Base-by-base conservation (phyloP, 2,888 invertebrate species). In the Drosophila ochracea region DNA sequence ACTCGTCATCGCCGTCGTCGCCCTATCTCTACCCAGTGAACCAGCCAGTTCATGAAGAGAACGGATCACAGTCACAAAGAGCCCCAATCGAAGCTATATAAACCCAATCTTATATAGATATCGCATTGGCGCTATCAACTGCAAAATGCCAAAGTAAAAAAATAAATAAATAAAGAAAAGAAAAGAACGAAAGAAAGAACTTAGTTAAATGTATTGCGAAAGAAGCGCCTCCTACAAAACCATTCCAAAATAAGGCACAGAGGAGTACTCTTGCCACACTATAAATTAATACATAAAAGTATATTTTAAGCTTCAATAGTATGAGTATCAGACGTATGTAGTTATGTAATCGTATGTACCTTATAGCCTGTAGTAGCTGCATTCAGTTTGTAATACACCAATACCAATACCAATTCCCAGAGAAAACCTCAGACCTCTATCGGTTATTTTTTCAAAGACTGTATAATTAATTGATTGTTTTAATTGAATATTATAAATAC, bases 81-180 rank as follows among this genome's bases (percentile, higher is more conserved):
- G 77, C 62, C 55, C 80, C 89, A 80, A 89, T 83, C 81, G 69
- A 60, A 58, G 43, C 73, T 74, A 83, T 73, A 80, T 85, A 75
- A 53, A 52, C 21, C 58, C 13, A 4, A n/a, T 41, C 16, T 13
- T 70, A 86, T 84, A 80, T 76, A 74, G 82, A 33, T 49, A 31
- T 25, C 54, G 68, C 57, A 76, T 84, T 75, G 70, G 58, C 21
- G 62, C 67, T 68, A 53, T 58, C 55, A 74, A 82, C 70, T 78
- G 73, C 70, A 82, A 74, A 74, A 91, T 82, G 89, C 91, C 91
- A 91, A 91, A 91, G 91, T 75, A 84, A 78, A 78, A 67, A 64
- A 54, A n/a, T n/a, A n/a, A 59, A 52, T 35, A 78, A 75, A 35
- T 28, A 62, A 60, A 68, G 43, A 41, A 54, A 64, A 33, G 30